Evolutionary conservation across 2,888 invertebrate species (phyloP), one percentile per base, ranked within the genome.

Genomic region (Nysson spinosus): DNA sequence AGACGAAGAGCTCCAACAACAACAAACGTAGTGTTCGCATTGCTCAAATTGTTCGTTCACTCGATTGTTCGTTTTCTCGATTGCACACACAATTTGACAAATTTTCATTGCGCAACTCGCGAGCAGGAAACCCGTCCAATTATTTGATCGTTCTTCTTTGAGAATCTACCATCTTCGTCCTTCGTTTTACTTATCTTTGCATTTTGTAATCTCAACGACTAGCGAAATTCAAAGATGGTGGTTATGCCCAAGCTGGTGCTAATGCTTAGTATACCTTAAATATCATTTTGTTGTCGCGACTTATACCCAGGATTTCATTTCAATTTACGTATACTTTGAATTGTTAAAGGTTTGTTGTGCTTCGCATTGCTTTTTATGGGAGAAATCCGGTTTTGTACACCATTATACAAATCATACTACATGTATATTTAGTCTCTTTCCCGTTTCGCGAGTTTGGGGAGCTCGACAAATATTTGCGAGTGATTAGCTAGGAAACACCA

Each of bases 231-330:
- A 43, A 61, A 39, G 42, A 47, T 44, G 54, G 58, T 63, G 47
- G 62, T 72, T 56, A 72, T 64, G 64, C 62, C 57, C 62, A 71
- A 55, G 40, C 40, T 68, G 78, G 78, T 77, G 78, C 77, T 78
- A 71, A 67, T 63, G 26, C 50, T 54, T 58, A 54, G 6, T 22
- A 66, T 67, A 66, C 30, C 54, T 60, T 67, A 60, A 32, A 51
- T 26, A 49, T 49, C 58, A 54, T 54, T 58, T 56, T 40, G 58
- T 39, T 49, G 47, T 32, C 52, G 32, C 14, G 22, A 54, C 54
- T 42, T 55, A 14, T 37, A 44, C 42, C 61, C 51, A 26, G 49
- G 51, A 14, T 44, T 58, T 32, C 16, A 24, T 52, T 34, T 26
- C 24, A 51, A 28, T 12, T 7, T 44, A 26, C 12, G n/a, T 30